Conservation (phyloP, 2,888 invertebrate species). For the Sesia bembeciformis region DNA sequence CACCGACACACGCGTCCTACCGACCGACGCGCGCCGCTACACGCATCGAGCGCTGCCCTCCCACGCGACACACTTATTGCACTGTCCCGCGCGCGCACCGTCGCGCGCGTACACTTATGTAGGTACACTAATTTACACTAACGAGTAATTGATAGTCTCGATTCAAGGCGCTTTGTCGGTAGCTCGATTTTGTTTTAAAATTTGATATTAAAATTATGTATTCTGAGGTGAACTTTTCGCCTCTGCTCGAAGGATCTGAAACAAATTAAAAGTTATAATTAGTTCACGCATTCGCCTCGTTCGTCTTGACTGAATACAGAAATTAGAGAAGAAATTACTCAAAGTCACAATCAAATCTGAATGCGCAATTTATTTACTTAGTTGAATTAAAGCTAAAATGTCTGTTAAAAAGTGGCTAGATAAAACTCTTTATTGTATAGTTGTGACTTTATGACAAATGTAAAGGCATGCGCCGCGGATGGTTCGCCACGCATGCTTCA, state of each 20-base stretch:
- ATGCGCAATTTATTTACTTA: no score
- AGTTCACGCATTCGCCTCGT: conserved; percentile 11
- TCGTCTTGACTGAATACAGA: not conserved
- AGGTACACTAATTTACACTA: conserved; percentile 27
- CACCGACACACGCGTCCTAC: conserved; percentile 4
- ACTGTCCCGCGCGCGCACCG: conserved; percentile 8
- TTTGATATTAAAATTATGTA: conserved; percentile 20
- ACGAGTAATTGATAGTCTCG: conserved; percentile 40
- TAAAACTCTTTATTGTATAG: no score
- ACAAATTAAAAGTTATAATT: conserved; percentile 47
- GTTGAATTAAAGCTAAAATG: no score
- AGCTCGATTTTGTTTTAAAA: conserved; percentile 30
- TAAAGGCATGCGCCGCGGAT: no score
- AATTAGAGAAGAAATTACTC: not conserved
- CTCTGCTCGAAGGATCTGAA: conserved; percentile 49
- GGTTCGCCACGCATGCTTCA: no score
- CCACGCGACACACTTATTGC: conserved; percentile 2
- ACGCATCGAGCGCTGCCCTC: not conserved
- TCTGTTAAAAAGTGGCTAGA: no score
- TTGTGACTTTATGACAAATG: no score
- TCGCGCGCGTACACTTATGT: conserved; percentile 28
- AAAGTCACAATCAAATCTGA: not conserved
- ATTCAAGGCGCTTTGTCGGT: conserved; percentile 64
- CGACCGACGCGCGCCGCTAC: not conserved
- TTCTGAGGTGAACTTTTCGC: conserved; percentile 28